These are phyloP conservation scores for Cryptoprocta ferox DNA, from an alignment of 2,797 vertebrate species.

Conservation along the genomic window DNA sequence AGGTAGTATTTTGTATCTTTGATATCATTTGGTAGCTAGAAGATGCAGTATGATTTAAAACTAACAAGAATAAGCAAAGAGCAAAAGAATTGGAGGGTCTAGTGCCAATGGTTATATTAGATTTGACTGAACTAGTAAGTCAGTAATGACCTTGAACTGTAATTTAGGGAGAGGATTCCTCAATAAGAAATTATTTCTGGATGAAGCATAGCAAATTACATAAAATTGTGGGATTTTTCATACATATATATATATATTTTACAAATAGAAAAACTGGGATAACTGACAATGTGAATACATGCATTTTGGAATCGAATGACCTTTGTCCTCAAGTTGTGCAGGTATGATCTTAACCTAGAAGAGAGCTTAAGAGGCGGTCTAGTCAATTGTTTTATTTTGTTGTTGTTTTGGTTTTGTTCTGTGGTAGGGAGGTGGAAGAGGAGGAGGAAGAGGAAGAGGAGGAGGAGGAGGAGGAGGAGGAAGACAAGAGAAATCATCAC, in stretches of 20 bases:
- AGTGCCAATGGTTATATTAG: neutral
- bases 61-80: constrained; percentile 15
- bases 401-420: constrained; percentile 15
- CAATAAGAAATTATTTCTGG: neutral
- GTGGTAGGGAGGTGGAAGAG: neutral
- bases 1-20: constrained; percentile 53
- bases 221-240: neutral
- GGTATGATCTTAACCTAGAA: constrained; percentile 8
- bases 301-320: neutral
- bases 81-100: constrained; percentile 10
- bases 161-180: neutral
- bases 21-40: constrained; percentile 23
- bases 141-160: neutral
- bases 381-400: neutral
- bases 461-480: neutral
- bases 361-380: neutral
- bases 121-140: constrained; percentile 22
- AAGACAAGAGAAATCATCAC: neutral
- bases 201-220: neutral
- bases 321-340: constrained; percentile 33
- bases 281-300: neutral
- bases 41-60: constrained; percentile 21
- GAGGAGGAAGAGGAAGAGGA: neutral
- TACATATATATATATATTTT: neutral
- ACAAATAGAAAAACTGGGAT: neutral